Evolutionary conservation across 2,888 invertebrate genomes (phyloP), one percentile per base, ranked within the genome.

Genomic region (Halictus quadricinctus): DNA sequence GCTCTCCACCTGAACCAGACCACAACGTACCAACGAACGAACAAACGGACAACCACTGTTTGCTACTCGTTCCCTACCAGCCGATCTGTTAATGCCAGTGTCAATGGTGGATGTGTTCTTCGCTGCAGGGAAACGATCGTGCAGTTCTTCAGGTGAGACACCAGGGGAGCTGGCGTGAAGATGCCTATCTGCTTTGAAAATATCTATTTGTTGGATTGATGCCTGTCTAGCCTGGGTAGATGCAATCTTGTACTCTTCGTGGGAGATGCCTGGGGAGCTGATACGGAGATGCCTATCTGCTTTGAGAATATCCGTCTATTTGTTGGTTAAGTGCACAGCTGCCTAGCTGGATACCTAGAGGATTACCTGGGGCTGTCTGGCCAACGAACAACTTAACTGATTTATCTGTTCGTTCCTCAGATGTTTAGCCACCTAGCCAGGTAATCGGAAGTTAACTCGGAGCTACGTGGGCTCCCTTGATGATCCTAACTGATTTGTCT

Each of bases 401-500:
- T 29, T 29, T 64, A 64, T 64, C 64, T 29, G 29, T 64, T 29
- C 64, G 29, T 29, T 64, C 29, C 25, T 64, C 64, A 64, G 15
- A 25, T 29, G 64, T 64, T 64, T 64, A 64, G 64, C 64, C 29
- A 15, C n/a, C 13, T 64, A 15, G 64, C 29, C 15, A 15, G 6
- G 25, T 29, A 64, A 64, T 29, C 29, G 29, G 15, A 29, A 64
- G 60, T 29, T 29, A 64, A 64, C 60, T 15, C 58, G 72, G 72
- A 29, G 81, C 74, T 10, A 64, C 64, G 36, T 73, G 60, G 41
- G 41, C 75, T 48, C n/a, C 72, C 50, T 43, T 36, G 36, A 15
- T 29, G 29, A 29, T n/a, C 15, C 64, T 64, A 64, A 64, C 21
- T 73, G 60, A 54, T 60, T 82, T 25, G 43, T 41, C 64, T 70